A percentile compares a stretch with the other conserved stretches of the same genome.
Evolutionary conservation across 2,797 vertebrate species (phyloP).

Genomic region (Urophycis tenuis): DNA sequence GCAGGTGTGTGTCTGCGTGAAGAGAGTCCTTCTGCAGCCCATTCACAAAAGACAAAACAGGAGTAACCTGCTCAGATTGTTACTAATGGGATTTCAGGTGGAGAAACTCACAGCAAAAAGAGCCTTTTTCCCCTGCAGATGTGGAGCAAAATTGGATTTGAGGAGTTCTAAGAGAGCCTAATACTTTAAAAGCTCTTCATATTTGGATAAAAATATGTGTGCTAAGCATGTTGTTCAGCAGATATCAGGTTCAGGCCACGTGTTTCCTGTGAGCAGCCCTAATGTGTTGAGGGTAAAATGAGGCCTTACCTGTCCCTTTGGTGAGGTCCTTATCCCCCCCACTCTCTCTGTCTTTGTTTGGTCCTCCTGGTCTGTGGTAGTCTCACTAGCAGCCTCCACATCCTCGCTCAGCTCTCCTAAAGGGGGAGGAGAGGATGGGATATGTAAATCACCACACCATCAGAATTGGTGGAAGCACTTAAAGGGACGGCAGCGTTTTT

Average conservation of each 20-base stretch:
- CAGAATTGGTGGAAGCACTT: conserved; percentile 82
- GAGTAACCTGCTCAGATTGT: conserved; percentile 49
- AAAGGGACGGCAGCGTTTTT: conserved; percentile 77
- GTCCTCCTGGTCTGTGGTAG: conserved; percentile 86
- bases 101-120: conserved; percentile 39
- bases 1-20: conserved; percentile 33
- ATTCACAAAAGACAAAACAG: conserved; percentile 54
- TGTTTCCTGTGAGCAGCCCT: conserved; percentile 38
- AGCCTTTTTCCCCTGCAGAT: conserved; percentile 4
- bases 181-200: conserved; percentile 3
- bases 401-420: conserved; percentile 94
- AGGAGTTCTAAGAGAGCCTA: conserved; percentile 34
- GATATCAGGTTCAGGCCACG: conserved; percentile 35
- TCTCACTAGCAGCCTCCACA: conserved; percentile 90
- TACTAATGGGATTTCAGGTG: conserved; percentile 39
- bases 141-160: conserved; percentile 35
- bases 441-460: conserved; percentile 80
- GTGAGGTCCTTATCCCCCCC: conserved; percentile 88
- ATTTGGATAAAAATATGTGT: conserved; percentile 39
- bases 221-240: conserved; percentile 39
- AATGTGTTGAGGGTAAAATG: conserved; percentile 53
- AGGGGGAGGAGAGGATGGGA: conserved; percentile 77
- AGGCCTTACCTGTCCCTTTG: conserved; percentile 89
- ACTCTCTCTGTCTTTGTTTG: conserved; percentile 91
- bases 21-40: conserved; percentile 38